phyloP scores from a whole-genome alignment of 2,113 vertebrate species.

The Gadus chalcogrammus region DNA sequence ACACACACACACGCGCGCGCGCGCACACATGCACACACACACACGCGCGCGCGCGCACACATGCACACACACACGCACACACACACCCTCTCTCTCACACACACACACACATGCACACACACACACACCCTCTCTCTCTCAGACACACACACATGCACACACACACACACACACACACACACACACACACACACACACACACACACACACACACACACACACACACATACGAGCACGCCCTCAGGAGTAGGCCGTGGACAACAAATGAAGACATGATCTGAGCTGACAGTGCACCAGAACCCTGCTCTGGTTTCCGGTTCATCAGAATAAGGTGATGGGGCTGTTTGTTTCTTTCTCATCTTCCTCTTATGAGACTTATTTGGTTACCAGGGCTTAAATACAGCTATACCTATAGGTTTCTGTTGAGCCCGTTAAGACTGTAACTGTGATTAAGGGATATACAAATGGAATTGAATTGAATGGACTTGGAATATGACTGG shows the following conservation, averaged over 20 bases:
- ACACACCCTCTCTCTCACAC: too few relatives aligned
- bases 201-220: slow-evolving; percentile 33
- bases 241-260: slow-evolving; percentile 41
- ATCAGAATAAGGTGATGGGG: slow-evolving; percentile 60
- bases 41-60: slow-evolving; percentile 28
- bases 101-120: too few relatives aligned
- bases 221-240: slow-evolving; percentile 50
- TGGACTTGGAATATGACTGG: too few relatives aligned
- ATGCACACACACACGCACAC: neutral
- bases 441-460: too few relatives aligned
- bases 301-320: slow-evolving; percentile 40
- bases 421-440: too few relatives aligned
- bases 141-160: too few relatives aligned
- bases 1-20: slow-evolving; percentile 52
- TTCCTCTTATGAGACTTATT: neutral
- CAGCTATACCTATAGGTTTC: too few relatives aligned
- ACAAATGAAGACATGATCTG: slow-evolving; percentile 66
- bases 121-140: too few relatives aligned
- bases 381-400: neutral
- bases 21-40: slow-evolving; percentile 8
- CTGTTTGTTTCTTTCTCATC: slow-evolving; percentile 45
- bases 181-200: slow-evolving; percentile 34
- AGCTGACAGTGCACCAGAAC: slow-evolving; percentile 60
- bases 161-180: neutral
- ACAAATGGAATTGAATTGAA: too few relatives aligned